phyloP scores from a whole-genome alignment of 2,113 vertebrate genomes.

The Regulus satrapa region DNA sequence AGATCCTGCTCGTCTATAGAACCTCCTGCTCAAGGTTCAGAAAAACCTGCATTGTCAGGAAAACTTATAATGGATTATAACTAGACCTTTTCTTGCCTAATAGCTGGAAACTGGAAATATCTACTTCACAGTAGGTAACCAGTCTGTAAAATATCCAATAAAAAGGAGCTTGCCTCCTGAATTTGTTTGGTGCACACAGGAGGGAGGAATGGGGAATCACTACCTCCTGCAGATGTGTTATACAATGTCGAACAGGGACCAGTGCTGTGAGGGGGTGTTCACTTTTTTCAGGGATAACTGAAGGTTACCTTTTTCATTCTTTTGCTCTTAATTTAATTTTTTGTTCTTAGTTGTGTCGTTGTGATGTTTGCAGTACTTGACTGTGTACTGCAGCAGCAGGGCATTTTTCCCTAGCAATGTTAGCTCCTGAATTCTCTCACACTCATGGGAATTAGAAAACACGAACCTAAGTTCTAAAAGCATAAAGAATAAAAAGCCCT shows the following conservation, averaged over 20 bases:
- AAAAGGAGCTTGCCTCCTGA: not conserved
- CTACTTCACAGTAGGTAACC: not conserved
- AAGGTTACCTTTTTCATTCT: not conserved
- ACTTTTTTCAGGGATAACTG: not conserved
- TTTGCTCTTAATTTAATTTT: not conserved
- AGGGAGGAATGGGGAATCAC: not conserved
- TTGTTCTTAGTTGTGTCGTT: not conserved
- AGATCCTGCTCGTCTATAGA: not conserved
- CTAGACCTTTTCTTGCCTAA: not conserved
- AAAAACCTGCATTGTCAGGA: not conserved
- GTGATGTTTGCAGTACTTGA: not conserved
- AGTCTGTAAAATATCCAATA: not conserved
- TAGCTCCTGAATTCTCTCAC: not conserved
- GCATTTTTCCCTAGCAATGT: not conserved
- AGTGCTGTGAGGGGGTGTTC: not conserved
- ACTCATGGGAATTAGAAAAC: not conserved
- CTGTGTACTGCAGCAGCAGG: not conserved
- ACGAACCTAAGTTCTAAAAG: not conserved
- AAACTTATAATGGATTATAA: not conserved
- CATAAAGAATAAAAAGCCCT: not conserved
- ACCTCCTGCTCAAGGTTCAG: not conserved
- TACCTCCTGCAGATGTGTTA: not conserved
- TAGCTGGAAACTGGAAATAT: not conserved
- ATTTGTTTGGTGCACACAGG: not conserved
- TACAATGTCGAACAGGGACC: not conserved